These are phyloP conservation scores for Gavia stellata DNA, from an alignment of 2,113 vertebrate species.

Conservation along the genomic window DNA sequence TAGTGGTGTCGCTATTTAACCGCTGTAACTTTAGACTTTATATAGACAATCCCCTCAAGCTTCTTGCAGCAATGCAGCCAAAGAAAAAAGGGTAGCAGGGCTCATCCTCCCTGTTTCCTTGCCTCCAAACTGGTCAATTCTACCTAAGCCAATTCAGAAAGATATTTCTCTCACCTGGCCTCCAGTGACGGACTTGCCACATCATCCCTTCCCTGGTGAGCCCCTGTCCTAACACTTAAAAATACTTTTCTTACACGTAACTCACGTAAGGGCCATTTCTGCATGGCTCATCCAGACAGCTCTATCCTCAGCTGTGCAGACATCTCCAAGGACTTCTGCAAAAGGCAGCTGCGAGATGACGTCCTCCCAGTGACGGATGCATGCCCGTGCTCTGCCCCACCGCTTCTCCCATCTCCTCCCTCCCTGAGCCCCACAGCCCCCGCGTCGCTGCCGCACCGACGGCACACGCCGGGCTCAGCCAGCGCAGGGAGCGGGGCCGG, in stretches of 20 bases:
- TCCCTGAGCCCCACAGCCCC: not conserved
- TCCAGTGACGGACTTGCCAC: not conserved
- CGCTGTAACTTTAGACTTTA: not conserved
- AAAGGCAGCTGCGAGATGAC: not conserved
- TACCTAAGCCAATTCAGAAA: not conserved
- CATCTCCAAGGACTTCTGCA: not conserved
- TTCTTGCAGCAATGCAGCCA: not conserved
- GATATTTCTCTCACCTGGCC: not conserved
- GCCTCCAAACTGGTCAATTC: not conserved
- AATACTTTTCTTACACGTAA: not conserved
- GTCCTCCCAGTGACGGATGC: not conserved
- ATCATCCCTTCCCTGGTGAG: accelerated
- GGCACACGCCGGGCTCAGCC: not conserved
- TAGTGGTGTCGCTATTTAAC: not conserved
- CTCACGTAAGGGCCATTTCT: not conserved
- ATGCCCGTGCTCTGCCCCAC: not conserved
- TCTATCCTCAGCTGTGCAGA: accelerated
- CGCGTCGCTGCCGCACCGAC: accelerated
- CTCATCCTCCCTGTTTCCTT: not conserved
- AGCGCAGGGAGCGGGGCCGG: accelerated
- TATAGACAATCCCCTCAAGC: not conserved
- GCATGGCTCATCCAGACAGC: accelerated
- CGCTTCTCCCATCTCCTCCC: not conserved
- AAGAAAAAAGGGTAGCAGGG: not conserved
- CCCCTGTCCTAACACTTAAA: not conserved